A percentile compares a stretch with the other conserved stretches of the same genome.
Evolutionary conservation across 2,888 invertebrate genomes (phyloP).

Genomic region (Artemia sinica): DNA sequence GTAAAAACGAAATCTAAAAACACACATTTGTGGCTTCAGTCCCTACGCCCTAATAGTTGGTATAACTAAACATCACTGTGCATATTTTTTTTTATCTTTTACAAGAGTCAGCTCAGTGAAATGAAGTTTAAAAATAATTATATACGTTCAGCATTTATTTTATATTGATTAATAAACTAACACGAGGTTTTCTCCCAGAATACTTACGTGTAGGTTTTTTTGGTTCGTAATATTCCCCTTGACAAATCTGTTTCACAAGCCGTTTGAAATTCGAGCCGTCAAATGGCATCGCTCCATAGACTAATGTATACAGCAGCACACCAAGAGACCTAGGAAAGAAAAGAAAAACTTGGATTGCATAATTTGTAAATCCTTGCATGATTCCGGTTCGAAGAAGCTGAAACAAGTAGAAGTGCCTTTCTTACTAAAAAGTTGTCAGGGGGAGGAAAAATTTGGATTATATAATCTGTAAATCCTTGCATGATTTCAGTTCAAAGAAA

Average conservation of each 20-base stretch:
- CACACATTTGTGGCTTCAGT: too few species aligned
- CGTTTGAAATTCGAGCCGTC: conserved; percentile 96
- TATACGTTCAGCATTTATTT: too few species aligned
- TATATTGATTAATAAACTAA: too few species aligned
- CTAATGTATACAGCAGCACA: conserved; percentile 87
- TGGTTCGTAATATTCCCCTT: conserved; percentile 93
- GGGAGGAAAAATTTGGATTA: conserved; percentile 28
- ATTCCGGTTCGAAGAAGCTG: too few species aligned
- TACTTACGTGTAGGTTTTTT: conserved; percentile 70
- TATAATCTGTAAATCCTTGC: not conserved
- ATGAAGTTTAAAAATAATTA: too few species aligned
- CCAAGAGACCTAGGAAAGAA: conserved; percentile 60
- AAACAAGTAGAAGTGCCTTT: not conserved
- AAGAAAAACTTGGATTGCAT: conserved; percentile 2
- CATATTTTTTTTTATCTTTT: too few species aligned
- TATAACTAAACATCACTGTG: too few species aligned
- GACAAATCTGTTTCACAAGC: conserved; percentile 87
- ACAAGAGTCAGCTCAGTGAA: too few species aligned
- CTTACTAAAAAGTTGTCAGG: conserved; percentile 24
- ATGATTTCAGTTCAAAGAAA: too few species aligned
- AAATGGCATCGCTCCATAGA: conserved; percentile 97
- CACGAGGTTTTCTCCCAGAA: too few species aligned
- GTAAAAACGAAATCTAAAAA: not conserved
- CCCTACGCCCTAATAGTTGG: too few species aligned
- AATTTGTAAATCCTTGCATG: too few species aligned